phyloP scores from a whole-genome alignment of 2,888 invertebrate species.

The Philonicus albiceps region DNA sequence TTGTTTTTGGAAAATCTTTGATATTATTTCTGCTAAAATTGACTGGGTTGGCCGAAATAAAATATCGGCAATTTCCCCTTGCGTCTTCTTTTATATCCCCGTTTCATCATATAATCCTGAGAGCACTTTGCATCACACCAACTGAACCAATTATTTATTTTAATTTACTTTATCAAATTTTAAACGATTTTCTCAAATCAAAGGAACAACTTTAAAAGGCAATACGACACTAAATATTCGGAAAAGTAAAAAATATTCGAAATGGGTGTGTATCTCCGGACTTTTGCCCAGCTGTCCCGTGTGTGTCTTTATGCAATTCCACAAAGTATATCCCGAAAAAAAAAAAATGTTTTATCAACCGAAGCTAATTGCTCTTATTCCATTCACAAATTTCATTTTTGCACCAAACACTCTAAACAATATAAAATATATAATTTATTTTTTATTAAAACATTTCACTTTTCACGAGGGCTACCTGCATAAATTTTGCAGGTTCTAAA shows the following conservation, averaged over 20 bases:
- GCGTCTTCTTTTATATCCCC: conserved; percentile 59
- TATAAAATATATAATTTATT: not conserved
- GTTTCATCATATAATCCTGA: conserved; percentile 55
- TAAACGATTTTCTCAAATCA: not conserved
- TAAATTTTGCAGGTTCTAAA: not conserved
- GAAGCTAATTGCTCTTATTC: not conserved
- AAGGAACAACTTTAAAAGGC: not conserved
- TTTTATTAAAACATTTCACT: not conserved
- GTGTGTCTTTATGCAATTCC: not conserved
- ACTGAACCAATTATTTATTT: not conserved
- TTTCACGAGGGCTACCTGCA: not conserved
- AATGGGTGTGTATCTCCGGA: conserved; percentile 24
- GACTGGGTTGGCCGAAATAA: conserved; percentile 54
- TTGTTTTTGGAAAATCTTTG: not conserved
- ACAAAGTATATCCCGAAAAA: not conserved
- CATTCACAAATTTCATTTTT: not conserved
- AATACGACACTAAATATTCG: not conserved
- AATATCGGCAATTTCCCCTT: conserved; percentile 56
- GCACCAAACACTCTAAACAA: not conserved
- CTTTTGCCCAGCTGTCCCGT: conserved; percentile 20
- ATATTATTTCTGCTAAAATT: not conserved
- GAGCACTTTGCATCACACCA: not conserved
- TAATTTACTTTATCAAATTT: not conserved
- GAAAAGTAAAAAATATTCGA: not conserved
- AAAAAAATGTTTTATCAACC: not conserved